phyloP scores from a whole-genome alignment of 2,888 invertebrate genomes.

The Theodoxus fluviatilis region DNA sequence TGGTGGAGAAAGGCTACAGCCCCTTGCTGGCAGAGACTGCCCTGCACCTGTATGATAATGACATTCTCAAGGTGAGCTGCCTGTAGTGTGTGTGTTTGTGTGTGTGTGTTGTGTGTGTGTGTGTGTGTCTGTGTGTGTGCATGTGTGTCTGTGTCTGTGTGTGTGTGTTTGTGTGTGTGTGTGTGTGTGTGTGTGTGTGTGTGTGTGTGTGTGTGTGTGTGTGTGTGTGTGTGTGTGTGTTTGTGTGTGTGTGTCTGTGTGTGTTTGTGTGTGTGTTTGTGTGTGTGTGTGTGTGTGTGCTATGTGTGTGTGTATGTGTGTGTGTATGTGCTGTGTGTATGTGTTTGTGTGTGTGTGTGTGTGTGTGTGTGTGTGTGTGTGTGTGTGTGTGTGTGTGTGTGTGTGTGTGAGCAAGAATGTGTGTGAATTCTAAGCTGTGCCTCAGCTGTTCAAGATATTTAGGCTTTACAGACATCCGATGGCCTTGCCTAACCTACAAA shows the following conservation, averaged over 20 bases:
- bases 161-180: not conserved
- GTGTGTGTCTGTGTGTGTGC: not conserved
- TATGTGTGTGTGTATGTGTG: not conserved
- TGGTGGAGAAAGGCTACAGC: conserved; percentile 50
- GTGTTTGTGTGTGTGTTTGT: not conserved
- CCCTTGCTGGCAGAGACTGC: conserved; percentile 44
- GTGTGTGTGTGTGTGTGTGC: not conserved
- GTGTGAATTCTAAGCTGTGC: not conserved
- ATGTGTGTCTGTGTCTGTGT: not conserved
- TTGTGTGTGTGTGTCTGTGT: too few species aligned
- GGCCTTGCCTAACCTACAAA: too few species aligned
- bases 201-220: too few species aligned
- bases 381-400: not conserved
- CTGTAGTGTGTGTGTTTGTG: not conserved
- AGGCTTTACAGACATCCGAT: too few species aligned
- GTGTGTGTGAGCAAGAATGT: not conserved
- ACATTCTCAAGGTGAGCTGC: conserved; percentile 44
- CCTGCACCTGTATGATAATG: conserved; percentile 47
- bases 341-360: not conserved
- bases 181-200: not conserved
- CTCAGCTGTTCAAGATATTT: not conserved
- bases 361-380: not conserved
- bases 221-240: too few species aligned
- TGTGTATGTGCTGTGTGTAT: not conserved
- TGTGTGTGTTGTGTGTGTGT: not conserved